A percentile compares a stretch with the other conserved stretches of the same genome.
These are phyloP conservation scores for Glaucopsyche alexis DNA, from an alignment of 2,888 invertebrate species.

Conservation along the genomic window DNA sequence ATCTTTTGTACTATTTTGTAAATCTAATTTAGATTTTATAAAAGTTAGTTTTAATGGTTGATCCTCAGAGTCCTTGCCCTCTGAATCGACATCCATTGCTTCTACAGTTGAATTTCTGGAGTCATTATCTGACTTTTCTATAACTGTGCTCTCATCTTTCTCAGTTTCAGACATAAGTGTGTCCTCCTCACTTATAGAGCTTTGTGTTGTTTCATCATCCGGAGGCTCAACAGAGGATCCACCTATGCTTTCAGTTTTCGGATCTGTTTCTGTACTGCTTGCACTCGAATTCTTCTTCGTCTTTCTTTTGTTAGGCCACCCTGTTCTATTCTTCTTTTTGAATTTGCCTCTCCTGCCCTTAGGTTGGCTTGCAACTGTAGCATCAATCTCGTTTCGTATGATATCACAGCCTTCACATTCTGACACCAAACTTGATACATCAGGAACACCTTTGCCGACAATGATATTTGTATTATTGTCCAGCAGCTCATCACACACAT, in stretches of 20 bases:
- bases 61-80: constrained; percentile 34
- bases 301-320: constrained; percentile 86
- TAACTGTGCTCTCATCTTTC: constrained; percentile 46
- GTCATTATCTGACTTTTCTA: constrained; percentile 43
- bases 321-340: constrained; percentile 88
- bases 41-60: constrained; percentile 27
- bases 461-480: constrained; percentile 59
- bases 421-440: constrained; percentile 67
- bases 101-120: constrained; percentile 28
- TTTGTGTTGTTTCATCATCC: constrained; percentile 60
- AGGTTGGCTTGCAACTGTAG: constrained; percentile 49
- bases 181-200: constrained; percentile 60
- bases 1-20: constrained; percentile 45
- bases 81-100: constrained; percentile 31
- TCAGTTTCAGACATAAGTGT: constrained; percentile 50
- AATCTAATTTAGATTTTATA: constrained; percentile 37
- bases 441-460: constrained; percentile 62
- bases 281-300: constrained; percentile 58
- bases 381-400: constrained; percentile 62
- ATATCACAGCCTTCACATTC: constrained; percentile 69
- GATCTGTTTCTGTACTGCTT: constrained; percentile 53
- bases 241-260: constrained; percentile 55
- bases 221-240: constrained; percentile 59
- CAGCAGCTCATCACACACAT: constrained; percentile 69
- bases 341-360: constrained; percentile 73